phyloP scores from a whole-genome alignment of 2,888 invertebrate genomes.

The Lithophane semibrunnea region DNA sequence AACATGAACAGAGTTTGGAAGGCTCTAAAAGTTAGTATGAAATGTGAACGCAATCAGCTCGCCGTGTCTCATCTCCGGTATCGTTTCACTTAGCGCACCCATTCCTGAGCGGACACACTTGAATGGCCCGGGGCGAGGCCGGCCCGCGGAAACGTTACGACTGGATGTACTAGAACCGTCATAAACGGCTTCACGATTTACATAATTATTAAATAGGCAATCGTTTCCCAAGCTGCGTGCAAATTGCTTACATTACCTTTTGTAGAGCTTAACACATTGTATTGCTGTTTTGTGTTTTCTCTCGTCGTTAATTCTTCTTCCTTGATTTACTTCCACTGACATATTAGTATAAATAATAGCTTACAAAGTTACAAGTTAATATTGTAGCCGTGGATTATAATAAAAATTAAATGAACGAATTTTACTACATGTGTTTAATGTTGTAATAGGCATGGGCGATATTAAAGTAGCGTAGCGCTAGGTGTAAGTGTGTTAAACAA shows the following conservation, averaged over 20 bases:
- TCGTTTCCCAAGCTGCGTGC: constrained; percentile 58
- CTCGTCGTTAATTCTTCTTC: constrained; percentile 26
- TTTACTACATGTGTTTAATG: constrained; percentile 29
- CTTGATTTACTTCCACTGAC: constrained; percentile 28
- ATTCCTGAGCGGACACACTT: constrained; percentile 79
- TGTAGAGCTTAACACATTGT: constrained; percentile 42
- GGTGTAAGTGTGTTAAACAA: constrained; percentile 63
- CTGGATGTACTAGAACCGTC: constrained; percentile 65
- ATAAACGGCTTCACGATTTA: constrained; percentile 63
- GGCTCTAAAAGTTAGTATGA: constrained; percentile 69
- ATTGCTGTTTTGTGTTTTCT: constrained; percentile 36
- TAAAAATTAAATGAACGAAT: constrained; percentile 10
- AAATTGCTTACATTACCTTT: constrained; percentile 56
- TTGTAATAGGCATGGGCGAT: constrained; percentile 46
- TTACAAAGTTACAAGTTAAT: constrained; percentile 5
- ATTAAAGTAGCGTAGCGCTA: constrained; percentile 47
- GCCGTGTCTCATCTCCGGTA: constrained; percentile 82
- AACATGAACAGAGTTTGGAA: constrained; percentile 51
- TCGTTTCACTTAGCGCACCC: constrained; percentile 82
- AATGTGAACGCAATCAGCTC: constrained; percentile 74
- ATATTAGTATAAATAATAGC: constrained; percentile 12
- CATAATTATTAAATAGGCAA: constrained; percentile 64
- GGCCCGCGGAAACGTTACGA: constrained; percentile 64
- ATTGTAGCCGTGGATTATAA: not conserved
- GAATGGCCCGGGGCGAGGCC: constrained; percentile 71